Evolutionary conservation across 2,888 invertebrate species (phyloP), one percentile per base, ranked within the genome.

Genomic region (Pimpla rufipes): DNA sequence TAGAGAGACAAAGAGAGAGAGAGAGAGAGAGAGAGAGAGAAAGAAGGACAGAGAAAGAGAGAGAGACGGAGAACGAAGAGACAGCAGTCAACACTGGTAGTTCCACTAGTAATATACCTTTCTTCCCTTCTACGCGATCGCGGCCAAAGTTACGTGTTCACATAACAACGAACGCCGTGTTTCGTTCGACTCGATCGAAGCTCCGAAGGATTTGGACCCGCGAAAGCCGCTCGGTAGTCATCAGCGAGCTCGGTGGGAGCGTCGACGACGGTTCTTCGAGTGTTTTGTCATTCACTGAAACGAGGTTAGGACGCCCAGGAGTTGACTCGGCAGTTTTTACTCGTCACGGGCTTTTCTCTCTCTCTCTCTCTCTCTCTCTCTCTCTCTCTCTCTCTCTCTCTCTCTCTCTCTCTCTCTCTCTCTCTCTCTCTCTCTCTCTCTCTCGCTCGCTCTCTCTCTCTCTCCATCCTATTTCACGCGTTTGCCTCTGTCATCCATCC

Each of bases 241-340:
- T 42, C 40, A 5, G 40, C 13, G 18, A 47, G 42, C 18, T 62
- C 2, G 6, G 45, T 8, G 66, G 11, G 13, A 50, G 21, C 21
- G 18, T 40, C 64, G 18, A 18, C 45, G 23, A 23, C 8, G 79
- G 6, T 59, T 70, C 64, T 74, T 50, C 10, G 45, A 50, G 40
- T 37, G 62, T 16, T 57, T 68, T 77, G 18, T 81, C 75, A 78
- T 68, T 37, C 21, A 73, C 55, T 40, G n/a, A 35, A 57, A 67
- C 8, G 87, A 91, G 91, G 91, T 92, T 92, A 92, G 89, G 87
- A 83, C 83, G 75, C 86, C 78, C 79, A 82, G 85, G 88, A 87
- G 90, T 92, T 92, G 92, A 92, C 92, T 92, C 91, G 89, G 88
- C 92, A 92, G 88, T 91, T 91, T 91, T 92, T 55, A 52, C 79